phyloP scores from a whole-genome alignment of 2,888 invertebrate genomes.

The Synanthedon formicaeformis region DNA sequence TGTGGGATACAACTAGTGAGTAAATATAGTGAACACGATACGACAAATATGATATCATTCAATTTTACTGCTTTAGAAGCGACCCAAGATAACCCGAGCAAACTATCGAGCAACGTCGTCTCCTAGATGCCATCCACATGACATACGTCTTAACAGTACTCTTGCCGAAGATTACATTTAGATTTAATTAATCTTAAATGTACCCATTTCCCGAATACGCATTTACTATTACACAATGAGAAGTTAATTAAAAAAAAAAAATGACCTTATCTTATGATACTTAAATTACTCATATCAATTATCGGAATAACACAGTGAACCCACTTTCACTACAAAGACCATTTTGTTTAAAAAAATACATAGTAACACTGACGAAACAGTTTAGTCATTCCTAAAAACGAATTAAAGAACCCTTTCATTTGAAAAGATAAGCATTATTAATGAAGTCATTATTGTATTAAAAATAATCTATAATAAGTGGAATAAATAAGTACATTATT shows the following conservation, averaged over 20 bases:
- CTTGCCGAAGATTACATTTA: conserved; percentile 9
- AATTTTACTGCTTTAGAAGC: conserved; percentile 67
- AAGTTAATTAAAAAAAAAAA: neutral
- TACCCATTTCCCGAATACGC: neutral
- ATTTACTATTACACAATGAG: neutral
- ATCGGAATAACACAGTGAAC: no score
- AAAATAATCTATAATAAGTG: no score
- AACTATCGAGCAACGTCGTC: conserved; percentile 48
- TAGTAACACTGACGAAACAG: neutral
- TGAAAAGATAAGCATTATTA: no score
- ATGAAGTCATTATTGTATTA: no score
- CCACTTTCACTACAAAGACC: no score
- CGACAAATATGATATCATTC: conserved; percentile 63
- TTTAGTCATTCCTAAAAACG: neutral
- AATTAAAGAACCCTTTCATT: no score
- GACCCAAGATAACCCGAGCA: conserved; percentile 61
- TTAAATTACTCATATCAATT: neutral
- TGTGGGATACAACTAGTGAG: conserved; percentile 52
- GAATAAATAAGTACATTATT: no score
- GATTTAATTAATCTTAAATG: neutral
- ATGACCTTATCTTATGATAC: neutral
- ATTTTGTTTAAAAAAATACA: no score
- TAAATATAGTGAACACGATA: conserved; percentile 57
- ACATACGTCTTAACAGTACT: conserved; percentile 26
- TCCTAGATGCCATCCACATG: conserved; percentile 44